Evolutionary conservation across 2,797 vertebrate species (phyloP).

Genomic region (Spinus pinus): DNA sequence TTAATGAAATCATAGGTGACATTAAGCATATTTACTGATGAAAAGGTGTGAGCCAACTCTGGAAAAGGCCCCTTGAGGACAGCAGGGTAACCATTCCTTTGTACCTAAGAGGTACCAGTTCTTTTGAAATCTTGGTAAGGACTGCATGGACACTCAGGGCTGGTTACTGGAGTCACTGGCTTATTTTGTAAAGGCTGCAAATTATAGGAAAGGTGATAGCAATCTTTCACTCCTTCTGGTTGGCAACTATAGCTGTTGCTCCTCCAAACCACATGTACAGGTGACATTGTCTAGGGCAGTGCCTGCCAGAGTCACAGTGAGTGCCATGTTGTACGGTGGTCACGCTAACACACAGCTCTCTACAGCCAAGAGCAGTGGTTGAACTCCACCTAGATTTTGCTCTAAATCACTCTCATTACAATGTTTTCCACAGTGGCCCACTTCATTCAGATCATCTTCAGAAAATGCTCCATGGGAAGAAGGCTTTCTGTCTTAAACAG

Average conservation of each 20-base stretch:
- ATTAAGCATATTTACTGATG: neutral
- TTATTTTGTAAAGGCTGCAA: neutral
- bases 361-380: neutral
- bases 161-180: neutral
- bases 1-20: neutral
- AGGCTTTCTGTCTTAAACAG: neutral
- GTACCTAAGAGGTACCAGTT: neutral
- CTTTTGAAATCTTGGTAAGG: neutral
- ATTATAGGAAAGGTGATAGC: neutral
- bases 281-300: neutral
- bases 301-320: neutral
- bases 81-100: neutral
- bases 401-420: neutral
- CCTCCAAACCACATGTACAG: neutral
- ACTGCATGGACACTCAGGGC: neutral
- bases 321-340: neutral
- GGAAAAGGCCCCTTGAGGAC: neutral
- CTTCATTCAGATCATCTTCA: neutral
- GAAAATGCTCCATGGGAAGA: neutral
- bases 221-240: neutral
- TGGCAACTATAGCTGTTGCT: neutral
- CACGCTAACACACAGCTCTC: fast-evolving
- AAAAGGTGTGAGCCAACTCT: neutral
- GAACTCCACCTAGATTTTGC: neutral
- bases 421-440: neutral